Base-by-base conservation (phyloP, 2,888 invertebrate genomes). In the Neoitamus cyanurus region DNA sequence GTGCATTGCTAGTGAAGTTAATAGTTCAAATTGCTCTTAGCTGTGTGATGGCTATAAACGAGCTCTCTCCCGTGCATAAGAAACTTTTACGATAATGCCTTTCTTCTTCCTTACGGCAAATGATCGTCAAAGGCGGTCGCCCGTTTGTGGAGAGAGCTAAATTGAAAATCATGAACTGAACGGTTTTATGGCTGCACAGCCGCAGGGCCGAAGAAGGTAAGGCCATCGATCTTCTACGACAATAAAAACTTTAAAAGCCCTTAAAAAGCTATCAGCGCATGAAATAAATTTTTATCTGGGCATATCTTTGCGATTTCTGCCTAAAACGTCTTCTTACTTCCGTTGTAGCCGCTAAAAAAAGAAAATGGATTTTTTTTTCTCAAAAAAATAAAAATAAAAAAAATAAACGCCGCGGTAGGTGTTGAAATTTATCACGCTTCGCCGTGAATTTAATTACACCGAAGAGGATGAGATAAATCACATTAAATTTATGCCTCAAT, bases 401-500 rank as follows among this genome's bases (percentile, higher is more conserved):
- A n/a, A n/a, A n/a, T n/a, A n/a, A n/a, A 20, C 15, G 6, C 58
- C 20, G 20, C 58, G 20, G 20, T 58, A 58, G 58, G 58, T 58
- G 9, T 58, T 25, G 20, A 20, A 42, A 42, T 42, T 5, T 42
- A 42, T 5, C n/a, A n/a, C 13, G n/a, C 15, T n/a, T 42, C n/a
- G 15, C 25, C 0, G 25, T 20, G 58, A 58, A 58, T 58, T 58
- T 58, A 58, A 58, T 58, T 58, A 58, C 9, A 11, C 7, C 9
- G 3, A 20, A 58, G 58, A 25, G 20, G 20, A 58, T 58, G 58
- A 58, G 58, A 58, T 58, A 58, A 58, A 58, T 58, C 58, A 58
- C 58, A 58, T 58, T 58, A 58, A 58, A 58, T 58, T 58, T 58
- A 58, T 58, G 58, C 58, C 58, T 15, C 58, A 58, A 58, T 58